Evolutionary conservation across 53 echinoderm and acorn worm genomes (phyloP).

Genomic region (Hippasteria phrygiana): DNA sequence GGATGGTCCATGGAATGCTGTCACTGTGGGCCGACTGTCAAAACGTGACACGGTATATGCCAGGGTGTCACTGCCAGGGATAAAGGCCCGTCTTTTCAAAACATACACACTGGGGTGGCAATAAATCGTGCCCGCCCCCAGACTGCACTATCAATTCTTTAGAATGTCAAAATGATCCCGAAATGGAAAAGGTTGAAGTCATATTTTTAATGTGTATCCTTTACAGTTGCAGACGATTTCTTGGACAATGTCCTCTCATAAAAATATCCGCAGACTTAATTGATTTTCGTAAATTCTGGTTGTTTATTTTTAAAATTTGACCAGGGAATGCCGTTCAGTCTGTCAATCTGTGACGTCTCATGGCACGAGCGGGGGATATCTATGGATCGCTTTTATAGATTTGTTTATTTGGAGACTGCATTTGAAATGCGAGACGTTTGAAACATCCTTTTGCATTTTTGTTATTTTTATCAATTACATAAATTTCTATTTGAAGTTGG

Average conservation of each 20-base stretch:
- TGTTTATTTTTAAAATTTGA: constrained; percentile 2
- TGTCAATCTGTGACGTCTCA: too few species aligned
- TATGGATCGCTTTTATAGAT: not conserved
- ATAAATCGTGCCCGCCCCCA: constrained; percentile 19
- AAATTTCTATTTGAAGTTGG: not conserved
- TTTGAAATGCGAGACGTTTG: not conserved
- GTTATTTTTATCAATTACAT: not conserved
- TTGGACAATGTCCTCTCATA: too few species aligned
- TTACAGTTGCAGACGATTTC: too few species aligned
- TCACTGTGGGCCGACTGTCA: not conserved
- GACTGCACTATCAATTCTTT: not conserved
- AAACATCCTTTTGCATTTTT: not conserved
- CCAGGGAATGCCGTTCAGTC: not conserved
- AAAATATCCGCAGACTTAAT: too few species aligned
- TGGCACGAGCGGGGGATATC: not conserved
- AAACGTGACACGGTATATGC: constrained; percentile 7
- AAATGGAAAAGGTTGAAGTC: constrained; percentile 2
- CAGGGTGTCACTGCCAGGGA: not conserved
- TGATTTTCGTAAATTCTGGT: not conserved
- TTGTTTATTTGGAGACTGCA: not conserved
- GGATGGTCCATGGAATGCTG: not conserved
- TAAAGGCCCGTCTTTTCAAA: not conserved
- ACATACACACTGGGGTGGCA: constrained; percentile 9
- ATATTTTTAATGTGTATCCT: too few species aligned
- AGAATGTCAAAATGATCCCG: not conserved